These are phyloP conservation scores for Grus americana DNA, from an alignment of 2,113 vertebrate species.

Conservation along the genomic window DNA sequence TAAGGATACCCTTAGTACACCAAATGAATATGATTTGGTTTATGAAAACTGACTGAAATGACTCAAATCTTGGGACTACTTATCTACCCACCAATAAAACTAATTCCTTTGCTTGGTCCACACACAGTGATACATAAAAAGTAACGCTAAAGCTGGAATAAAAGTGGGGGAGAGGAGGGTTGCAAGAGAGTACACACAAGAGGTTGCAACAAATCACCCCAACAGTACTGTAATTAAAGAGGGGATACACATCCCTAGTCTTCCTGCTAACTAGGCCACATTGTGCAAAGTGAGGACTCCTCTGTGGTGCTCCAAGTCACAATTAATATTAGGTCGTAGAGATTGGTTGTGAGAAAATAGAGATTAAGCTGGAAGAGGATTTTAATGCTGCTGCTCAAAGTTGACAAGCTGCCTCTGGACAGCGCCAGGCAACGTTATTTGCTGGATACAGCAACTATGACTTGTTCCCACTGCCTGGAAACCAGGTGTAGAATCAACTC, in stretches of 20 bases:
- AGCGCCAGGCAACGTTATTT: neutral
- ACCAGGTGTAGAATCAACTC: neutral
- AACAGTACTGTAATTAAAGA: neutral
- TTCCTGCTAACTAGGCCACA: neutral
- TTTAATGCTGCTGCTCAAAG: neutral
- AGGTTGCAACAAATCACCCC: neutral
- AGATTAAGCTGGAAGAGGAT: neutral
- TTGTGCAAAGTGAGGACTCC: neutral
- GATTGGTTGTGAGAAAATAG: neutral
- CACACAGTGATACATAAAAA: neutral
- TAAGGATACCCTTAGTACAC: neutral
- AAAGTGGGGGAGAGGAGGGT: rapidly evolving
- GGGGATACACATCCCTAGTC: neutral
- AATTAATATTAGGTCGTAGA: neutral
- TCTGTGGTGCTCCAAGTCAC: neutral
- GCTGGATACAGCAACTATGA: neutral
- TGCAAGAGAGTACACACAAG: neutral
- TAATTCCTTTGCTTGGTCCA: neutral
- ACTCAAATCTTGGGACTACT: neutral
- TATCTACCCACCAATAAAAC: neutral
- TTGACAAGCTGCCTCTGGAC: neutral
- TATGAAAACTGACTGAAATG: neutral
- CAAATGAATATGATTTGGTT: neutral
- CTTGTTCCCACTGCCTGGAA: neutral
- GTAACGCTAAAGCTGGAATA: rapidly evolving